Evolutionary conservation across 2,113 vertebrate species (phyloP).

Genomic region (Chauna torquata): DNA sequence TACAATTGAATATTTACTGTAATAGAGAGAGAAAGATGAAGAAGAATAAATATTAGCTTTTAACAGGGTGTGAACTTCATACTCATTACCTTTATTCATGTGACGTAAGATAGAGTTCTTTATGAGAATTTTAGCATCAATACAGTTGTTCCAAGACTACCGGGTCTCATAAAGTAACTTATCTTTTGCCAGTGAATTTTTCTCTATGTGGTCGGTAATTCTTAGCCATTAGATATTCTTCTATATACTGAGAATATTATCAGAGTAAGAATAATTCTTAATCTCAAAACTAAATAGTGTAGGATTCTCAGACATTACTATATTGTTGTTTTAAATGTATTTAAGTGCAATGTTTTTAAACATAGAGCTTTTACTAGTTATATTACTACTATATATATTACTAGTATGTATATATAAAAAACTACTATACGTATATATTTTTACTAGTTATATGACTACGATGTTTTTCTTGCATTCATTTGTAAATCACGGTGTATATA

Average conservation of each 20-base stretch:
- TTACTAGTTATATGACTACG: background rate
- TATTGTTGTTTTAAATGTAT: background rate
- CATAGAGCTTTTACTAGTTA: background rate
- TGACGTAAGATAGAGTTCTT: background rate
- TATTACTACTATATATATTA: background rate
- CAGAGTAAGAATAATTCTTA: background rate
- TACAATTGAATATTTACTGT: background rate
- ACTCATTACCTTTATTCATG: background rate
- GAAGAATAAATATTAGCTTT: background rate
- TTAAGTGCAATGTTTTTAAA: background rate
- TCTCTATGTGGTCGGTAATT: background rate
- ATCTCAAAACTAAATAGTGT: background rate
- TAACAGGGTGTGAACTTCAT: background rate
- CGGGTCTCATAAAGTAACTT: background rate
- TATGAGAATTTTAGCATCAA: background rate
- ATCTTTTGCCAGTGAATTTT: background rate
- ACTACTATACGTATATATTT: too few species aligned
- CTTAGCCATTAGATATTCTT: background rate
- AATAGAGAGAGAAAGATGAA: background rate
- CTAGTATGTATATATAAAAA: too few species aligned
- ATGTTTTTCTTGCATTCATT: background rate
- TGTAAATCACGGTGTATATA: background rate
- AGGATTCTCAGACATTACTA: background rate
- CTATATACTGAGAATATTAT: background rate
- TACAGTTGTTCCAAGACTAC: background rate